Conservation (phyloP, 2,797 vertebrate genomes). For the Borostomias antarcticus region DNA sequence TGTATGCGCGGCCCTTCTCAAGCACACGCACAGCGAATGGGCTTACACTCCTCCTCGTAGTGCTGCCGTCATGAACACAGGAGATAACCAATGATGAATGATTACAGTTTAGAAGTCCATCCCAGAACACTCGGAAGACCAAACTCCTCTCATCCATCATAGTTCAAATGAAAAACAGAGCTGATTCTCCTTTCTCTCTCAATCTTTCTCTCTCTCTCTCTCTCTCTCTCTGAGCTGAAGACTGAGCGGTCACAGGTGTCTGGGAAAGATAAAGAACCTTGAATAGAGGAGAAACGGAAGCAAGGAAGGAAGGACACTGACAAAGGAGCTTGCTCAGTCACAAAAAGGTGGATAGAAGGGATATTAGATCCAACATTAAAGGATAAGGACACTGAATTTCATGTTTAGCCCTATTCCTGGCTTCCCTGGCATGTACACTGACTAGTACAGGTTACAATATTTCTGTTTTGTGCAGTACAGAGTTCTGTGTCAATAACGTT, state of each 20-base stretch:
- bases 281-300: no score
- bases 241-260: slow-evolving; percentile 58
- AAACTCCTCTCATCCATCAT: slow-evolving; percentile 66
- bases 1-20: slow-evolving; percentile 66
- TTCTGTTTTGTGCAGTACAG: no score
- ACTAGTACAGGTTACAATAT: no score
- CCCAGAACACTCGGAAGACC: slow-evolving; percentile 55
- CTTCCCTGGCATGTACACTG: no score
- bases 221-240: slow-evolving; percentile 63
- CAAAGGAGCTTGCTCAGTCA: slow-evolving; percentile 12
- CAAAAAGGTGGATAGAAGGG: slow-evolving; percentile 15
- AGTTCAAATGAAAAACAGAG: slow-evolving; percentile 63
- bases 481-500: no score
- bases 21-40: slow-evolving; percentile 60
- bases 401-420: no score
- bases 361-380: neutral
- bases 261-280: slow-evolving; percentile 64
- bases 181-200: slow-evolving; percentile 30
- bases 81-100: slow-evolving; percentile 76
- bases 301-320: neutral
- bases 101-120: slow-evolving; percentile 70
- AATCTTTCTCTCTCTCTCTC: neutral
- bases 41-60: slow-evolving; percentile 44
- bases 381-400: no score
- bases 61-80: slow-evolving; percentile 59